Evolutionary conservation across 2,888 invertebrate species (phyloP), one percentile per base, ranked within the genome.

Genomic region (Amphipyra tragopoginis): DNA sequence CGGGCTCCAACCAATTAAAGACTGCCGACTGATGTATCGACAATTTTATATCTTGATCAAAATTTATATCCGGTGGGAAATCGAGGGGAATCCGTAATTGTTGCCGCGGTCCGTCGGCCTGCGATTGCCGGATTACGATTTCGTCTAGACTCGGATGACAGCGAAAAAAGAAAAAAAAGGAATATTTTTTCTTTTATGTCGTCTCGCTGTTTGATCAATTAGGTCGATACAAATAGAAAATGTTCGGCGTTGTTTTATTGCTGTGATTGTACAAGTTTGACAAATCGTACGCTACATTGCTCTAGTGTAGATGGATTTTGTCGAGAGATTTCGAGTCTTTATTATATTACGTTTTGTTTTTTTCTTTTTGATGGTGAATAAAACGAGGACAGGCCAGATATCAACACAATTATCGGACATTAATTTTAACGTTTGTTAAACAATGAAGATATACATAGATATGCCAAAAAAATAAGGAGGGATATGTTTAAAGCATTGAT

Each of bases 11-110:
- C 77, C 86, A 88, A 87, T 88, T 86, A 87, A 82, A 76, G 62
- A 53, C 40, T 53, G 63, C 57, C 60, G 59, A 70, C 76, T 82
- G 85, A 81, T 81, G 86, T 85, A 88, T 87, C 84, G 86, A 80
- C 83, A 83, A 84, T 86, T 87, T 86, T 81, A 79, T 82, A 79
- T 83, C 83, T 84, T 81, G 81, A 81, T 83, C 83, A 82, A 82
- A 86, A 83, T 77, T 83, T 79, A 81, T 78, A 79, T 79, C 86
- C 86, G 72, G 62, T 62, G 88, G 88, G 86, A 86, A 86, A 86
- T 86, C 83, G 80, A 55, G 47, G 63, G 76, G 65, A 76, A 80
- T 81, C 79, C 75, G 68, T 77, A 78, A 82, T 80, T 82, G 75
- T 79, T 75, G 73, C 63, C 65, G 51, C 56, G 66, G 71, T 70